Conservation (phyloP, 2,113 vertebrate species). For the Caretta caretta region DNA sequence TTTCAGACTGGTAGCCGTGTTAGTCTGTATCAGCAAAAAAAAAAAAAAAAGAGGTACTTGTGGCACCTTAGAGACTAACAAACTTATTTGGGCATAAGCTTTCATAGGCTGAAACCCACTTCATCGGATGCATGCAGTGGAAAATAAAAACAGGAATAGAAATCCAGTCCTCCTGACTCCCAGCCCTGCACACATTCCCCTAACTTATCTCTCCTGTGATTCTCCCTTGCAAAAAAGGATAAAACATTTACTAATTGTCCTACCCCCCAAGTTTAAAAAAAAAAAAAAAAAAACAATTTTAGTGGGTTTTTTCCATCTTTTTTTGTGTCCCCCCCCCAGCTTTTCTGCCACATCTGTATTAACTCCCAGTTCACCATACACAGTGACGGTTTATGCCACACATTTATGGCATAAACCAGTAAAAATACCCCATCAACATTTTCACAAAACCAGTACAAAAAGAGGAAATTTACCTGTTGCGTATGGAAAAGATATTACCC, state of each 20-base stretch:
- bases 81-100: no score
- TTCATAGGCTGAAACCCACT: no score
- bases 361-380: neutral
- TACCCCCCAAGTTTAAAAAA: neutral
- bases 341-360: neutral
- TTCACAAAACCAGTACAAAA: neutral
- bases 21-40: no score
- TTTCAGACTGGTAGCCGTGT: no score
- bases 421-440: rapidly evolving
- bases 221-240: neutral
- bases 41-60: no score
- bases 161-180: neutral
- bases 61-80: no score
- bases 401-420: rapidly evolving
- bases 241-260: neutral
- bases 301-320: neutral
- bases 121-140: no score
- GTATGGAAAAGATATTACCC: neutral
- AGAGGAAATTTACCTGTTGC: neutral
- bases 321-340: neutral
- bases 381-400: neutral
- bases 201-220: neutral
- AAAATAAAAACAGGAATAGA: neutral
- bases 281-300: neutral
- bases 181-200: neutral